Evolutionary conservation across 2,113 vertebrate genomes (phyloP).

Genomic region (Pomatostomus ruficeps): DNA sequence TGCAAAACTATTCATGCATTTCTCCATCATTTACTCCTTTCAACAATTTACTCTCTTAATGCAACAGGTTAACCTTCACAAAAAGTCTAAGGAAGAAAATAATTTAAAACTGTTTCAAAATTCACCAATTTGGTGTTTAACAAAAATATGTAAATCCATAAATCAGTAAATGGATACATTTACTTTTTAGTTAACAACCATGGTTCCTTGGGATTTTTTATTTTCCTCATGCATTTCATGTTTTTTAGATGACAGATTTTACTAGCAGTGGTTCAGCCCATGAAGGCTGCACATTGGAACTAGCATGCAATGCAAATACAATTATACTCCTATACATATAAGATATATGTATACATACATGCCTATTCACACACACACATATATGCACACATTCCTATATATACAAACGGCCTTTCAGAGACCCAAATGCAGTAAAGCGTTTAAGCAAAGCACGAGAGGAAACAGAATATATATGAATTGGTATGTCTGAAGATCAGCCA

Average conservation of each 20-base stretch:
- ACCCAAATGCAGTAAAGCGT: background rate
- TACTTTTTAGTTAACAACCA: background rate
- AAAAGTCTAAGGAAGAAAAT: background rate
- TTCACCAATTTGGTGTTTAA: background rate
- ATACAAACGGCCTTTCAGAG: background rate
- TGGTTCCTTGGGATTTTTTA: background rate
- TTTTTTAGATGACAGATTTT: background rate
- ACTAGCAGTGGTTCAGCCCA: background rate
- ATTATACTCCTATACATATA: background rate
- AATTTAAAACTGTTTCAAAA: background rate
- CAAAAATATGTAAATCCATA: background rate
- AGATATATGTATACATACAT: background rate
- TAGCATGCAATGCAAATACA: background rate
- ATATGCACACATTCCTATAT: background rate
- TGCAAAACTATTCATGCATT: background rate
- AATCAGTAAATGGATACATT: background rate
- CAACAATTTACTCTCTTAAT: background rate
- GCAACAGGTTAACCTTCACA: background rate
- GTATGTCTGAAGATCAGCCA: background rate
- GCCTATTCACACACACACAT: background rate
- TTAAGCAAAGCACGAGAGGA: background rate
- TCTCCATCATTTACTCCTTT: background rate
- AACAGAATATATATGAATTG: background rate
- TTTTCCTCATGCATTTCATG: background rate
- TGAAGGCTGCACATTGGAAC: background rate